phyloP scores from a whole-genome alignment of 2,797 vertebrate genomes.

The Ptychobarbus kaznakovi region DNA sequence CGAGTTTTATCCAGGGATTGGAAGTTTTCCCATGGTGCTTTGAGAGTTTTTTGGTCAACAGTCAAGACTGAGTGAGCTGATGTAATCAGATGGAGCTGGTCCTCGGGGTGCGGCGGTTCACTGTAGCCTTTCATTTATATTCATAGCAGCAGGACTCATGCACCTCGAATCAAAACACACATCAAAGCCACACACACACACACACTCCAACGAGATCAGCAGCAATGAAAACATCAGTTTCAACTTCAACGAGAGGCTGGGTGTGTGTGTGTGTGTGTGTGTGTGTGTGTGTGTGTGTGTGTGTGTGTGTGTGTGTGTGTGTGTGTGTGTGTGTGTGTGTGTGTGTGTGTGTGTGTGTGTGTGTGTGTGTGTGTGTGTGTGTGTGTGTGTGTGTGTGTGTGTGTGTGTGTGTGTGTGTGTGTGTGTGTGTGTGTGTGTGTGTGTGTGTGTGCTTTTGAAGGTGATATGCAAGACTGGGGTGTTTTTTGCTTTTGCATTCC shows the following conservation, averaged over 20 bases:
- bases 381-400: slow-evolving; percentile 22
- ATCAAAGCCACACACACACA: slow-evolving; percentile 50
- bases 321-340: slow-evolving; percentile 9
- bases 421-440: neutral
- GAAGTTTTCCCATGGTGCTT: slow-evolving; percentile 37
- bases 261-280: slow-evolving; percentile 1
- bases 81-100: slow-evolving; percentile 54
- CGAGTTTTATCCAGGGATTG: slow-evolving; percentile 28
- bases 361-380: neutral
- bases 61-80: slow-evolving; percentile 52
- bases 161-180: slow-evolving; percentile 56
- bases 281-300: neutral
- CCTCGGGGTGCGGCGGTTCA: slow-evolving; percentile 45
- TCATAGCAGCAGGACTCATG: slow-evolving; percentile 48
- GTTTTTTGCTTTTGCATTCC: neutral
- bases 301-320: neutral
- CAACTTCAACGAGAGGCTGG: slow-evolving; percentile 35
- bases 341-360: neutral
- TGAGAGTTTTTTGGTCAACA: slow-evolving; percentile 40
- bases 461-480: neutral
- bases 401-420: slow-evolving; percentile 27
- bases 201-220: slow-evolving; percentile 33
- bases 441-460: slow-evolving; percentile 25
- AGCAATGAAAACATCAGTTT: slow-evolving; percentile 35
- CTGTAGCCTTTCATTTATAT: slow-evolving; percentile 57